Conservation (phyloP, 2,113 vertebrate genomes). For the Ceyx melanurus region DNA sequence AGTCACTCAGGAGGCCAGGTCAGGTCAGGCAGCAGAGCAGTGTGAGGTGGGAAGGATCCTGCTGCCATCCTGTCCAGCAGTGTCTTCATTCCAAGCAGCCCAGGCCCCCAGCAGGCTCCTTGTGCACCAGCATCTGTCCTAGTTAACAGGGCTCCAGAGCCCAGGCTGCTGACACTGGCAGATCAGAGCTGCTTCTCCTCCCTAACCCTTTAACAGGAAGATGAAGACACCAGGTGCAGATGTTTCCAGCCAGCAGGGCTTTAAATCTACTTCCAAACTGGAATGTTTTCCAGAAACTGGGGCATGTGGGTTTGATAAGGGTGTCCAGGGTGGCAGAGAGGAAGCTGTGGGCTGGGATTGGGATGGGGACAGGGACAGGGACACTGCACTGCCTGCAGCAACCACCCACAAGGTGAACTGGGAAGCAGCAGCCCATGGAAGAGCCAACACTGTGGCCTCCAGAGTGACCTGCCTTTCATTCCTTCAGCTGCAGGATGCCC, state of each 20-base stretch:
- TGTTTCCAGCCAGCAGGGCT: not conserved
- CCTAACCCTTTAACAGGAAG: not conserved
- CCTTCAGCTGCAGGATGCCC: slow-evolving; percentile 90
- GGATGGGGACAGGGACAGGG: not conserved
- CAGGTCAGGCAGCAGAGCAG: not conserved
- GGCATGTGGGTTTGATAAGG: slow-evolving; percentile 10
- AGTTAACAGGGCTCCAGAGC: not conserved
- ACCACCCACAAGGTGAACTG: not conserved
- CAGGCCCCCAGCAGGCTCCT: not conserved
- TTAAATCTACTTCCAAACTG: slow-evolving; percentile 12
- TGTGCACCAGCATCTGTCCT: not conserved
- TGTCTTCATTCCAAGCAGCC: not conserved
- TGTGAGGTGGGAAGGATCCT: not conserved
- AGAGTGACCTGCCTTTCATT: not conserved
- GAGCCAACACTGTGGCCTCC: not conserved
- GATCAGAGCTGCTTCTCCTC: slow-evolving; percentile 15
- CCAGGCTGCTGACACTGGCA: not conserved
- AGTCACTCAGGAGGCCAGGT: not conserved
- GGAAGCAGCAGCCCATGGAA: not conserved
- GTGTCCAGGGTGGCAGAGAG: not conserved
- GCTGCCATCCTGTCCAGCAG: not conserved
- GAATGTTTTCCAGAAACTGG: not conserved
- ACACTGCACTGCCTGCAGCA: fast-evolving
- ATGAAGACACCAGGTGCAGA: slow-evolving; percentile 6
- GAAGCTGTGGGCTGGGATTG: not conserved